A percentile compares a stretch with the other conserved stretches of the same genome.
These are phyloP conservation scores for Malurus cyaneus DNA, from an alignment of 2,113 vertebrate species.

Conservation along the genomic window DNA sequence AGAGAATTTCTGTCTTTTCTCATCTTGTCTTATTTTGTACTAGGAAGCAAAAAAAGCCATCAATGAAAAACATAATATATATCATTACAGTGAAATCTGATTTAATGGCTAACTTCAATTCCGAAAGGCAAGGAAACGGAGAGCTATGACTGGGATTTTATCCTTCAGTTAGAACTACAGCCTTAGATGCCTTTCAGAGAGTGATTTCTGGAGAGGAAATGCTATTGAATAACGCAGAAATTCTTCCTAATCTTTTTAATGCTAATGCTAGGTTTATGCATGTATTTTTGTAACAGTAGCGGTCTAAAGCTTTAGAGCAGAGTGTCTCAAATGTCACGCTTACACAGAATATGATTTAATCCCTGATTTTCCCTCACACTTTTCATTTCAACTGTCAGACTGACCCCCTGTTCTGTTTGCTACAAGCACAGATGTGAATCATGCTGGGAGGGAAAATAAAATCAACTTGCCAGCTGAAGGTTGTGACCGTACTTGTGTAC, in stretches of 20 bases:
- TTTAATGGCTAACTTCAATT: neutral
- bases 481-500: neutral
- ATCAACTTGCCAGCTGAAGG: neutral
- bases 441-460: neutral
- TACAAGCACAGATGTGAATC: neutral
- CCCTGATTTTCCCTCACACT: neutral
- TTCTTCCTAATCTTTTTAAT: neutral
- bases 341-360: neutral
- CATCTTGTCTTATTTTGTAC: neutral
- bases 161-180: neutral
- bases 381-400: neutral
- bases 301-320: neutral
- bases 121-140: neutral
- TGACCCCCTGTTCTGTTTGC: neutral
- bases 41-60: neutral
- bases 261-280: neutral
- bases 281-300: neutral
- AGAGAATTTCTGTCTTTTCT: neutral
- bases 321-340: neutral
- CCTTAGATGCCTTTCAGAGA: neutral
- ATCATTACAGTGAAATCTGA: conserved; percentile 19
- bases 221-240: neutral
- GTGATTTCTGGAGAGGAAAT: neutral
- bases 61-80: neutral
- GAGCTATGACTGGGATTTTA: neutral